Base-by-base conservation (phyloP, 2,113 vertebrate genomes). In the Ochotona princeps region DNA sequence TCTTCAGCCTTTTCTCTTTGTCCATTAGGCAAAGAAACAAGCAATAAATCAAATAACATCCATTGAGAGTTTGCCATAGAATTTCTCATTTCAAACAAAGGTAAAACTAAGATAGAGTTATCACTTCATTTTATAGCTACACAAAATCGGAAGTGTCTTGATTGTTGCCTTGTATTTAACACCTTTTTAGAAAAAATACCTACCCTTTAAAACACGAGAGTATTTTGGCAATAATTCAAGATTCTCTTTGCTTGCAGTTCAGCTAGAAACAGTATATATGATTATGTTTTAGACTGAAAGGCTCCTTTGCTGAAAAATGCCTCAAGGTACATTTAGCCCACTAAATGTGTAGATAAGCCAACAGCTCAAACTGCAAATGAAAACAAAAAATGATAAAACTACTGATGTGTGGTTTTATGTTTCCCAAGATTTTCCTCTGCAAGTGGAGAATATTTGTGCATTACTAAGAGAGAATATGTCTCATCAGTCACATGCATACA, bases 11-110 rank as follows among this genome's bases (percentile, higher is more conserved):
- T 17, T 72, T 92, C 73, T 91, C 83, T 78, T 10, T 65, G 78
- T 57, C 76, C 49, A 74, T 1, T 28, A 84, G 72, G 91, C 18
- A 91, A 74, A 66, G 74, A 93, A 86, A 57, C 21, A 89, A 94
- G 74, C n/a, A 63, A 82, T 87, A 93, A 94, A 92, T 80, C 86
- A 91, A 84, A 57, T 35, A 57, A 28, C 44, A 75, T 21, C 83
- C 32, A 5, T 1, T 32, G 25, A 83, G 63, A 94, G 69, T 69
- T 21, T 47, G 30, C 10, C 32, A 70, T 3, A 61, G n/a, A 54
- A 17, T 87, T 92, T 81, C 91, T 90, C 47, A 87, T 80, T 91
- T 81, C 66, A 82, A 63, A 57, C 9, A 75, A 92, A 75, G 47
- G 15, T 28, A 84, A 86, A 93, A 90, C 20, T 60, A 57, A 54